These are phyloP conservation scores for Garra rufa DNA, from an alignment of 2,113 vertebrate species.

Conservation along the genomic window DNA sequence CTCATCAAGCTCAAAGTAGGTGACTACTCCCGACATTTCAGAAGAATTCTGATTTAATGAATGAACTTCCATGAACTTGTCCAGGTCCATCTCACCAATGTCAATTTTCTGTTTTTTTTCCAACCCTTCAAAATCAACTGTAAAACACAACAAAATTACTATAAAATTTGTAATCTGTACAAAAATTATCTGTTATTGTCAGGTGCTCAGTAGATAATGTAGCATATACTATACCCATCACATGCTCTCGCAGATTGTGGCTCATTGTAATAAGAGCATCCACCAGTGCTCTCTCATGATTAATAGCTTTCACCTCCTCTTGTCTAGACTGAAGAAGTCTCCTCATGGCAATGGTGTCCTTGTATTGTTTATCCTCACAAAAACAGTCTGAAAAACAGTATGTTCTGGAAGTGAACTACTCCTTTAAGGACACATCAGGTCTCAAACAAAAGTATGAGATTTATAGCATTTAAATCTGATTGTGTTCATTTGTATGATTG, in stretches of 20 bases:
- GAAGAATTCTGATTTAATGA: neutral
- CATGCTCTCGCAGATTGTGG: conserved; percentile 69
- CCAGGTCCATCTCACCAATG: conserved; percentile 66
- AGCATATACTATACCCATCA: conserved; percentile 77
- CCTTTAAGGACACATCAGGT: no score
- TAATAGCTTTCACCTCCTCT: conserved; percentile 71
- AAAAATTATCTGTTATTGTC: neutral
- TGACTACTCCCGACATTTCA: neutral
- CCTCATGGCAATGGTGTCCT: conserved; percentile 63
- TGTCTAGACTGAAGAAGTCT: conserved; percentile 71
- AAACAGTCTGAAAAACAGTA: conserved; percentile 69
- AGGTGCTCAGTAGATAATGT: neutral
- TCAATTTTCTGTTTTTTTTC: conserved; percentile 61
- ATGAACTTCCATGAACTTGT: conserved; percentile 68
- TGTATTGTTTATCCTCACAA: conserved; percentile 61
- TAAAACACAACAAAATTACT: conserved; percentile 13
- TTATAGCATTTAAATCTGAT: neutral
- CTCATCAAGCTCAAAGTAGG: conserved; percentile 77
- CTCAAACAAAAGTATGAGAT: neutral
- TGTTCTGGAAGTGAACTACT: no score
- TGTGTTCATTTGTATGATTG: neutral
- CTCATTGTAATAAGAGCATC: conserved; percentile 81
- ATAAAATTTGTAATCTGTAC: neutral
- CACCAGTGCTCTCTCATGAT: conserved; percentile 71
- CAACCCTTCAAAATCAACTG: conserved; percentile 78